phyloP scores from a whole-genome alignment of 2,113 vertebrate species.

The Tetraodon nigroviridis region DNA sequence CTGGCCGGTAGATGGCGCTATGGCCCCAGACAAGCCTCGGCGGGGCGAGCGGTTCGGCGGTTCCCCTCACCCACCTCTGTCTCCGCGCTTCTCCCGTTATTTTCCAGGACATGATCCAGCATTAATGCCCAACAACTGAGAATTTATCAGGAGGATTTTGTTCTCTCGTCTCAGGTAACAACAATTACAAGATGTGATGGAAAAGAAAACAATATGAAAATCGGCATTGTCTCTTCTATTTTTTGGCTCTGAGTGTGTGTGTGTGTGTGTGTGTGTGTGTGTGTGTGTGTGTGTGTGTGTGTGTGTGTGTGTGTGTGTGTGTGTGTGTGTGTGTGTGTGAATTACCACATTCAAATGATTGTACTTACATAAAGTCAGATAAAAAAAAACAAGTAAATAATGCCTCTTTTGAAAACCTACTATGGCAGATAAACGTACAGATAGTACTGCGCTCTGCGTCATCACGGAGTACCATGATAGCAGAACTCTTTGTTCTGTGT shows the following conservation, averaged over 20 bases:
- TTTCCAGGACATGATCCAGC: constrained; percentile 66
- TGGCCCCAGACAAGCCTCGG: constrained; percentile 36
- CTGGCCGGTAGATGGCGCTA: constrained; percentile 69
- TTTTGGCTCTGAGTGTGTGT: neutral
- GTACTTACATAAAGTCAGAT: neutral
- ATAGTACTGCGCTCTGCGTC: constrained; percentile 6
- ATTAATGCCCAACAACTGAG: constrained; percentile 56
- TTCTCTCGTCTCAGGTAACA: constrained; percentile 47
- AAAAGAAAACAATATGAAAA: constrained; percentile 40
- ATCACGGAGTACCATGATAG: neutral
- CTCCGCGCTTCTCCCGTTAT: constrained; percentile 26
- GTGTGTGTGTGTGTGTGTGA: neutral
- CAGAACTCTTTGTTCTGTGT: constrained; percentile 6
- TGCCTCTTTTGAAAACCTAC: constrained; percentile 28
- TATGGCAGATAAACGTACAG: constrained; percentile 35
- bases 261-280: neutral
- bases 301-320: neutral
- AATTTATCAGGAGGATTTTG: constrained; percentile 49
- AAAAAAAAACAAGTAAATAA: neutral
- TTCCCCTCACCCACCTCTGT: constrained; percentile 3
- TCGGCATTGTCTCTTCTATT: constrained; percentile 24
- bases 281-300: neutral
- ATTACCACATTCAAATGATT: neutral
- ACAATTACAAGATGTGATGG: constrained; percentile 51
- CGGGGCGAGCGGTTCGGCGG: neutral